Base-by-base conservation (phyloP, 2,797 vertebrate species). In the Scolopax bukidnonensis region DNA sequence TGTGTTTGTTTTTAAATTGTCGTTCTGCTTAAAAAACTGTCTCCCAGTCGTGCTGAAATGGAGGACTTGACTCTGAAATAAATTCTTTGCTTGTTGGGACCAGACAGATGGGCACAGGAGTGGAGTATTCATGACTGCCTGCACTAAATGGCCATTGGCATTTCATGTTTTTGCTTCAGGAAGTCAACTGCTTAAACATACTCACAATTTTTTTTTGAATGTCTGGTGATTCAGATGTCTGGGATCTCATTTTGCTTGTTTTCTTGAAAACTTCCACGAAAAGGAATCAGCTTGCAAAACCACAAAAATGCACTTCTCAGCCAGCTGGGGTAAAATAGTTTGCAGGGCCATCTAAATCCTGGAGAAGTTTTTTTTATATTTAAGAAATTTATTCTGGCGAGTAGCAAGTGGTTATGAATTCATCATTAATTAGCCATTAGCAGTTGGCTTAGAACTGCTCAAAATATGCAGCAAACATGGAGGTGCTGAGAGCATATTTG, bases 141-240 rank as follows among this genome's bases (percentile, higher is more conserved):
- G 9, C 48, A 65, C 36, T n/a, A 40, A 88, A 43, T 33, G 15
- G 38, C 61, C 70, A 53, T 25, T 69, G 81, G 64, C 33, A 27
- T 75, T 79, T 76, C 21, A 4, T 67, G n/a, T 43, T 89, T 92
- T 91, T 94, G 60, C 79, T 90, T 87, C 79, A 87, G 77, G 63
- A 95, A 95, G 60, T 83, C 77, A 89, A 79, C 67, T 89, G 27
- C 82, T 90, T 78, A 57, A 94, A 87, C 61, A 89, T 45, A 57
- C n/a, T 41, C 65, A 54, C 67, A 32, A 40, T 78, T 64, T 75
- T 53, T 77, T 91, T 88, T 79, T 83, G 4, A 47, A 69, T 36
- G 81, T 90, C 87, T 92, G 88, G 89, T 97, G 97, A 97, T 91
- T 97, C 96, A 97, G 81, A 93, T 87, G 96, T 96, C 95, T 97